These are phyloP conservation scores for Brachyptera putata DNA, from an alignment of 2,888 invertebrate species.

Conservation along the genomic window DNA sequence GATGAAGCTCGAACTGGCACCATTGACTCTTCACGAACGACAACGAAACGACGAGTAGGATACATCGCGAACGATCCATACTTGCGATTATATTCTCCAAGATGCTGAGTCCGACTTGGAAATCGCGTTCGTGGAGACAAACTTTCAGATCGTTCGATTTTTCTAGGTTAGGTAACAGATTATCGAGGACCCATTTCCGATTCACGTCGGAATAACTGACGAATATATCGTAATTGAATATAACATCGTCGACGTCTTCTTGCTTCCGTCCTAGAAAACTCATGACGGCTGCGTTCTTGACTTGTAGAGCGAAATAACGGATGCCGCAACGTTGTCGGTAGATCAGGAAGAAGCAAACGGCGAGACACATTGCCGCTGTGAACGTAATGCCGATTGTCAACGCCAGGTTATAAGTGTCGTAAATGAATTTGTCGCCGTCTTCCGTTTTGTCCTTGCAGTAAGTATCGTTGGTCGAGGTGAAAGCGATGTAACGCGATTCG, in stretches of 20 bases:
- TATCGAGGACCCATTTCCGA: conserved; percentile 58
- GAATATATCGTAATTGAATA: conserved; percentile 59
- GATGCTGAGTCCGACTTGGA: conserved; percentile 64
- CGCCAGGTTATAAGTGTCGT: neutral
- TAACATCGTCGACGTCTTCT: conserved; percentile 37
- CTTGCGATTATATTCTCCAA: conserved; percentile 66
- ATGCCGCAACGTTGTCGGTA: conserved; percentile 54
- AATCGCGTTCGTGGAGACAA: conserved; percentile 67
- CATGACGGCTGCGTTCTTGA: conserved; percentile 55
- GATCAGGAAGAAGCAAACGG: conserved; percentile 35
- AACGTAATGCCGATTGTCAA: conserved; percentile 20
- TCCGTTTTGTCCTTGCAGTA: neutral
- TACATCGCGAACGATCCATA: conserved; percentile 61
- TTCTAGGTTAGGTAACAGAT: conserved; percentile 60
- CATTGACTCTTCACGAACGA: conserved; percentile 63
- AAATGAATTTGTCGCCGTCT: neutral
- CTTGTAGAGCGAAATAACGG: conserved; percentile 54
- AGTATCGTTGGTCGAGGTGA: neutral
- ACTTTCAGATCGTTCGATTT: conserved; percentile 50
- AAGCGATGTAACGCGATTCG: neutral
- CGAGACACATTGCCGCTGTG: neutral
- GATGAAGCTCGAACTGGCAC: conserved; percentile 69
- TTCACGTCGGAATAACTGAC: conserved; percentile 65
- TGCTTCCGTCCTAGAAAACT: conserved; percentile 51
- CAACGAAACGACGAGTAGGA: conserved; percentile 60